phyloP scores from a whole-genome alignment of 2,888 invertebrate genomes.

The Mellilla xanthometata region DNA sequence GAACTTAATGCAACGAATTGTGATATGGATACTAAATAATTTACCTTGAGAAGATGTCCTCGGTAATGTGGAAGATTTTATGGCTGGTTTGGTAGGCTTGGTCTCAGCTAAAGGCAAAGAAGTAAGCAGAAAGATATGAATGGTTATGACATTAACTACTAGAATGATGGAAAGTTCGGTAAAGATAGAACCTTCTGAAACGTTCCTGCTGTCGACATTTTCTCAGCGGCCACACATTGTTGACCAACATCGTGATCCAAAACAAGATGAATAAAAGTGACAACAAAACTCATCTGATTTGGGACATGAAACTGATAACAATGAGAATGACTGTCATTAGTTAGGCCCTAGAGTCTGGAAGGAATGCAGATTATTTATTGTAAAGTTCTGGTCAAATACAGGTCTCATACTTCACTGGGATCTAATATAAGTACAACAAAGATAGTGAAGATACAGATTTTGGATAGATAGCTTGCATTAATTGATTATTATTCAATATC shows the following conservation, averaged over 20 bases:
- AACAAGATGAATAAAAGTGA: slow-evolving; percentile 19
- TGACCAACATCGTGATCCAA: slow-evolving; percentile 10
- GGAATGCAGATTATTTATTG: slow-evolving; percentile 4
- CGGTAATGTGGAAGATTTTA: slow-evolving; percentile 97
- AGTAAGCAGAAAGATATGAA: slow-evolving; percentile 80
- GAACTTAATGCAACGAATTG: slow-evolving; percentile 28
- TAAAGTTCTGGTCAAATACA: slow-evolving; percentile 3
- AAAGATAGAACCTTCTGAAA: slow-evolving; percentile 25
- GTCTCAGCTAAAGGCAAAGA: slow-evolving; percentile 89
- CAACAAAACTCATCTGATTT: slow-evolving; percentile 21
- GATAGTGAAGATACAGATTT: background rate
- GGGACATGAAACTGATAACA: slow-evolving; percentile 22
- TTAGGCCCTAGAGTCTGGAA: slow-evolving; percentile 16
- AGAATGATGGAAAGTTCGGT: slow-evolving; percentile 46
- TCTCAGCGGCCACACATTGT: slow-evolving; percentile 2
- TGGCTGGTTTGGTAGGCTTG: slow-evolving; percentile 97
- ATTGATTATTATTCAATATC: too few species aligned
- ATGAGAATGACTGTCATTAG: slow-evolving; percentile 27
- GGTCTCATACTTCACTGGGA: background rate
- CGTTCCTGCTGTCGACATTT: slow-evolving; percentile 4
- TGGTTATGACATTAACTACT: slow-evolving; percentile 70
- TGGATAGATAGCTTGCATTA: slow-evolving; percentile 2
- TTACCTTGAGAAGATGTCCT: slow-evolving; percentile 97
- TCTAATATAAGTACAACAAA: background rate
- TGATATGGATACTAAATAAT: slow-evolving; percentile 54